These are phyloP conservation scores for Fukomys damarensis DNA, from an alignment of 2,113 vertebrate species.

Conservation along the genomic window DNA sequence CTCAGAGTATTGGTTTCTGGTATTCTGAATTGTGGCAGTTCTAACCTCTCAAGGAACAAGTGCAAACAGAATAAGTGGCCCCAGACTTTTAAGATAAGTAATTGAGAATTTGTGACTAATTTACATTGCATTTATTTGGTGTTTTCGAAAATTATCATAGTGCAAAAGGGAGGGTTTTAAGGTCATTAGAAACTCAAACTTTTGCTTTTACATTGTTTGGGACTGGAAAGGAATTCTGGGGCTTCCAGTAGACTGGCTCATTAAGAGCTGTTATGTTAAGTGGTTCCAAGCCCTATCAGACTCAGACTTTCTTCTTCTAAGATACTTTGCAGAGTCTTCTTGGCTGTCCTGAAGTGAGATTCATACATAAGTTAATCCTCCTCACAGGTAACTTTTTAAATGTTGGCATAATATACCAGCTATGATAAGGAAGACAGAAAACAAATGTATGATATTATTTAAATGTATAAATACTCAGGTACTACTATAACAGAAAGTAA, in stretches of 20 bases:
- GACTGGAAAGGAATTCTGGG: not conserved
- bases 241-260: not conserved
- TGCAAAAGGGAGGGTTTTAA: conserved; percentile 40
- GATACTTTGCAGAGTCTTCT: not conserved
- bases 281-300: not conserved
- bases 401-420: not conserved
- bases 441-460: not conserved
- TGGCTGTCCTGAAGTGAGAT: conserved; percentile 41
- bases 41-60: not conserved
- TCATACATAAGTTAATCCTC: conserved; percentile 12
- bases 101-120: conserved; percentile 12
- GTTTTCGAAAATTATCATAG: conserved; percentile 38
- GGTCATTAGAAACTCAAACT: conserved; percentile 31
- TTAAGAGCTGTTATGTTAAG: conserved; percentile 9
- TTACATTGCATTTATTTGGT: not conserved
- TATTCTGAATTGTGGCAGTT: not conserved
- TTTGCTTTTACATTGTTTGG: conserved; percentile 23
- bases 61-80: not conserved
- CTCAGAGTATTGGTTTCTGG: conserved; percentile 7
- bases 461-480: not conserved
- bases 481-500: not conserved
- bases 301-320: not conserved
- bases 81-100: conserved; percentile 37
- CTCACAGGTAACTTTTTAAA: conserved; percentile 34
- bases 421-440: conserved; percentile 40